These are phyloP conservation scores for Sebastes schlegelii DNA, from an alignment of 2,113 vertebrate species.

Conservation along the genomic window DNA sequence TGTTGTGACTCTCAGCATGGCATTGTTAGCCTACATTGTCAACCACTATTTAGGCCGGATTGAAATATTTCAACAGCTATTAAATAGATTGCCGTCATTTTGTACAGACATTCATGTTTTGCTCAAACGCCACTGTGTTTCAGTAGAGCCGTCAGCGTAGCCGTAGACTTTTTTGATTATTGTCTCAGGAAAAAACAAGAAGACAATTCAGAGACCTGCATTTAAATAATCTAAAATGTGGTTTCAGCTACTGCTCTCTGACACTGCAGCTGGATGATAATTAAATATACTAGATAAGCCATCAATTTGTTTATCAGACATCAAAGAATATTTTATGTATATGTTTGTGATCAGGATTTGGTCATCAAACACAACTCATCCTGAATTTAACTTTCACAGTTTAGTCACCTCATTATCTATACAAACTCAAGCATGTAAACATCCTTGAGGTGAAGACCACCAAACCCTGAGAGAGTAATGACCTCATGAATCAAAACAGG, in stretches of 20 bases:
- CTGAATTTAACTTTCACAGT: constrained; percentile 5
- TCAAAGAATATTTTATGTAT: neutral
- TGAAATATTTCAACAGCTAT: neutral
- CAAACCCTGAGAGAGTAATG: constrained; percentile 39
- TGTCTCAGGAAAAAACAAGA: neutral
- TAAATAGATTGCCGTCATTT: neutral
- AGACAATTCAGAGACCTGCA: neutral
- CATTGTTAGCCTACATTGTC: neutral
- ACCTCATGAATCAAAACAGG: constrained; percentile 60
- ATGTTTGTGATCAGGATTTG: constrained; percentile 5
- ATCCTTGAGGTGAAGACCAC: constrained; percentile 31
- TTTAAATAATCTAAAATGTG: neutral
- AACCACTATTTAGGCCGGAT: neutral
- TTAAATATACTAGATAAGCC: neutral
- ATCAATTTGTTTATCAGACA: neutral
- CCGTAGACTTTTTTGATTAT: neutral
- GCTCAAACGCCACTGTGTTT: no score
- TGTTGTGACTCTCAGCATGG: neutral
- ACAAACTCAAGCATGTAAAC: constrained; percentile 16
- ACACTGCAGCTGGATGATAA: neutral
- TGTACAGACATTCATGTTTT: no score
- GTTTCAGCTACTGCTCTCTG: neutral
- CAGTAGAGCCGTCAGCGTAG: no score
- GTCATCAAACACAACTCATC: neutral
- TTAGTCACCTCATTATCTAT: constrained; percentile 22